Base-by-base conservation (phyloP, 2,888 invertebrate genomes). In the Willowsia nigromaculata region DNA sequence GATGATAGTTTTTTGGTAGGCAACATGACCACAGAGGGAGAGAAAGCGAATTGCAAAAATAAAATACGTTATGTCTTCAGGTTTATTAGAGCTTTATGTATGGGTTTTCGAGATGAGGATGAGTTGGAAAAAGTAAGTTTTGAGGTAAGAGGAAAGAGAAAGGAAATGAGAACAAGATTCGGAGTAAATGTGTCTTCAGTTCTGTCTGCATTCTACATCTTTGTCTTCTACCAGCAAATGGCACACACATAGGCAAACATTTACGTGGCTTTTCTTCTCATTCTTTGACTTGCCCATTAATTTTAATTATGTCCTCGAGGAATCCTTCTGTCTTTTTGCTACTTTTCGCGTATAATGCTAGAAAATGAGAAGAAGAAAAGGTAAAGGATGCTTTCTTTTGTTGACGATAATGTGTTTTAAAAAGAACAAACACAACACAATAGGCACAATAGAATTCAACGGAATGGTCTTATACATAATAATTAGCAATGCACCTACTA, bases 241-340 rank as follows among this genome's bases (percentile, higher is more conserved):
- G 50, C 50, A 43, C 25, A 1, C 59, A 59, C 59, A 50, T 37
- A 68, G 40, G 33, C 68, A 68, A 68, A 68, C 68, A 68, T 68
- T 68, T 27, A 59, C 5, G 27, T 13, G 27, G 68, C 33, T 68
- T 40, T 25, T 59, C 59, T 71, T 40, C 7, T 71, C 40, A 4
- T 22, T 68, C 40, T 37, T 22, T 71, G 2, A 25, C 27, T 43
- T 4, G 47, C 82, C 65, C 82, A 82, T 82, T 82, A 82, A 82
- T 82, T 82, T 65, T 82, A 82, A 82, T 82, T 82, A 82, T 82
- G 65, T 82, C 82, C 82, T 82, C 65, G n/a, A 82, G 82, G 65
- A 82, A 15, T 78, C 68, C 27, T 13, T 15, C 43, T n/a, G 40
- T 71, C 47, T 43, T 82, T 68, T 68, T 47, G 30, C 30, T 47